Evolutionary conservation across 1,140 invertebrate genomes (phyloP), one percentile per base, ranked within the genome.

Genomic region (Zaprionus ghesquierei): DNA sequence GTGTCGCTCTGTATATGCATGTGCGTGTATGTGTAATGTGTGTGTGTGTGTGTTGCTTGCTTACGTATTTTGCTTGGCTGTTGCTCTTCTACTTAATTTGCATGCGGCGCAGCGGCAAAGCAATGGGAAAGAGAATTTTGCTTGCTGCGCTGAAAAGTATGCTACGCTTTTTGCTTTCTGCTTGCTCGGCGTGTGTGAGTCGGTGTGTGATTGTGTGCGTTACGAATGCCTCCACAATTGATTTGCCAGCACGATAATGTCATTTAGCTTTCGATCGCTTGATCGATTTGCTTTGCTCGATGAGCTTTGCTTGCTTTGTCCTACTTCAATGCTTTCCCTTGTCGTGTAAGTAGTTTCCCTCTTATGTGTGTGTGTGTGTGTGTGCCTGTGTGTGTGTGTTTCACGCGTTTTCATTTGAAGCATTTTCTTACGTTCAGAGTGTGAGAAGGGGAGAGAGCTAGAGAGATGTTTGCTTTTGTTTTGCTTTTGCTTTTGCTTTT

Each of bases 161-260:
- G 71, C 75, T 65, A 75, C 23, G 61, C 49, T 63, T 69, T 69
- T 35, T 69, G 31, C 18, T 56, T 13, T 22, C 15, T 15, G 62
- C 29, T 6, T 13, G 13, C 49, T 2, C 25, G 27, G 41, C n/a
- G n/a, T 51, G 35, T 41, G 51, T 51, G 27, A 2, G 41, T 61
- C 22, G 54, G 15, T 64, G 15, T 73, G 41, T 63, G 46, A 33
- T 29, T 23, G 51, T 63, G 64, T 74, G 69, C 38, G 55, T 72
- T 55, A 50, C 55, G 53, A 62, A 61, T 80, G 70, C 53, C 35
- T 78, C 64, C 82, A 85, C 69, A 86, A 78, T 77, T 81, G 80
- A 81, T 81, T 85, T 68, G 81, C 81, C 81, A 85, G 74, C 70
- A 85, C 81, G 75, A 86, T 81, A 54, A 71, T 81, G 77, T 72